These are phyloP conservation scores for Masticophis lateralis DNA, from an alignment of 2,797 vertebrate genomes.

Conservation along the genomic window DNA sequence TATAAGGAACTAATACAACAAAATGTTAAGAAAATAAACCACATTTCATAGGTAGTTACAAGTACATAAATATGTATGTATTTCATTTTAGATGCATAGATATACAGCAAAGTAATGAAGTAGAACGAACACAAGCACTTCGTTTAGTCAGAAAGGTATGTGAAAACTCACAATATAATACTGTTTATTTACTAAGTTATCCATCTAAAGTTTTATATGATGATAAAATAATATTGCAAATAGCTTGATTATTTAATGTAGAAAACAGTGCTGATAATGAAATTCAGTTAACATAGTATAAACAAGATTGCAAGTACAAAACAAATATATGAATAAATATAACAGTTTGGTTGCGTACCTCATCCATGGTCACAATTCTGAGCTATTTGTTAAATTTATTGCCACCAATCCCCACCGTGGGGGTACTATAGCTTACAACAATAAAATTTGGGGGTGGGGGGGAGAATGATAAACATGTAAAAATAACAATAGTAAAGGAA, in stretches of 20 bases:
- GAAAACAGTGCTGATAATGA: neutral
- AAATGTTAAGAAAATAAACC: neutral
- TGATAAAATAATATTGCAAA: neutral
- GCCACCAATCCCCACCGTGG: neutral
- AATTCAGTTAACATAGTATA: neutral
- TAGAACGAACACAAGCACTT: constrained; percentile 96
- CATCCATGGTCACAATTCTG: neutral
- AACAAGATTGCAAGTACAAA: neutral
- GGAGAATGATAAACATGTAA: neutral
- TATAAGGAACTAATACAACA: neutral
- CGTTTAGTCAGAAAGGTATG: constrained; percentile 95
- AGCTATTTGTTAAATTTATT: neutral
- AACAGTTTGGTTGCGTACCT: neutral
- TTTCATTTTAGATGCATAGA: constrained; percentile 87
- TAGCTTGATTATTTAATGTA: neutral
- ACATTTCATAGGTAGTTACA: neutral
- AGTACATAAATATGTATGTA: neutral
- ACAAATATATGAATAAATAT: neutral
- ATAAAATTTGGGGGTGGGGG: neutral
- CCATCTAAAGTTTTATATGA: neutral
- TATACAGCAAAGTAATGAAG: constrained; percentile 99
- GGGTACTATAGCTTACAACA: neutral
- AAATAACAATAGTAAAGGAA: neutral
- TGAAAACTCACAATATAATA: neutral
- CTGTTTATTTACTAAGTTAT: neutral